These are phyloP conservation scores for Homarus americanus DNA, from an alignment of 1,140 invertebrate species.

Conservation along the genomic window DNA sequence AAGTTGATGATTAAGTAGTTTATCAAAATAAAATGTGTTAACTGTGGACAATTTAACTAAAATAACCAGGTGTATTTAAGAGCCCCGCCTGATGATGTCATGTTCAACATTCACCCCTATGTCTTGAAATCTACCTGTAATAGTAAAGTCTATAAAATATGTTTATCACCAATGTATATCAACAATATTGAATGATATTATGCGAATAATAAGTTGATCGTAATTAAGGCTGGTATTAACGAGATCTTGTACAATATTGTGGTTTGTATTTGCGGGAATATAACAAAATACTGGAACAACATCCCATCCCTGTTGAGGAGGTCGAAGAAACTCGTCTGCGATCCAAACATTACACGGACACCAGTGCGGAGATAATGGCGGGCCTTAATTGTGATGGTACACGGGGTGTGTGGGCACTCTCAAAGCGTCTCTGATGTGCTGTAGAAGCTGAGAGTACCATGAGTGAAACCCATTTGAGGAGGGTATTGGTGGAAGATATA, in stretches of 20 bases:
- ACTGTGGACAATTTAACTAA: too few species aligned
- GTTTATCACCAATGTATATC: background rate
- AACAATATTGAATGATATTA: background rate
- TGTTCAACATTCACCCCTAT: background rate
- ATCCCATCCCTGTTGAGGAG: slow-evolving; percentile 6
- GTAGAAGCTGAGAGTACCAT: slow-evolving; percentile 41
- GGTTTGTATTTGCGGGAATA: background rate
- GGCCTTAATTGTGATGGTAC: background rate
- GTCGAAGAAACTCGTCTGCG: slow-evolving; percentile 51
- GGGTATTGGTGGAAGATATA: slow-evolving; percentile 53
- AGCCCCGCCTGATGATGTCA: background rate
- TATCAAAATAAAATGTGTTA: too few species aligned
- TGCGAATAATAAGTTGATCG: background rate
- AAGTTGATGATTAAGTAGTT: too few species aligned
- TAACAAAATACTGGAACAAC: background rate
- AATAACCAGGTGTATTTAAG: background rate
- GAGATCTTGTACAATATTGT: background rate
- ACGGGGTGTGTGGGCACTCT: slow-evolving; percentile 26
- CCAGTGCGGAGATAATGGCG: slow-evolving; percentile 43
- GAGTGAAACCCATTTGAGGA: slow-evolving; percentile 57
- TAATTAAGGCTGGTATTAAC: too few species aligned
- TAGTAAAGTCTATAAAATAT: background rate
- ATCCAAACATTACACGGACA: slow-evolving; percentile 30
- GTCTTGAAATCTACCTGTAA: background rate
- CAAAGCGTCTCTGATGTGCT: slow-evolving; percentile 27